Conservation (phyloP, 2,113 vertebrate genomes). For the Seriola quinqueradiata region DNA sequence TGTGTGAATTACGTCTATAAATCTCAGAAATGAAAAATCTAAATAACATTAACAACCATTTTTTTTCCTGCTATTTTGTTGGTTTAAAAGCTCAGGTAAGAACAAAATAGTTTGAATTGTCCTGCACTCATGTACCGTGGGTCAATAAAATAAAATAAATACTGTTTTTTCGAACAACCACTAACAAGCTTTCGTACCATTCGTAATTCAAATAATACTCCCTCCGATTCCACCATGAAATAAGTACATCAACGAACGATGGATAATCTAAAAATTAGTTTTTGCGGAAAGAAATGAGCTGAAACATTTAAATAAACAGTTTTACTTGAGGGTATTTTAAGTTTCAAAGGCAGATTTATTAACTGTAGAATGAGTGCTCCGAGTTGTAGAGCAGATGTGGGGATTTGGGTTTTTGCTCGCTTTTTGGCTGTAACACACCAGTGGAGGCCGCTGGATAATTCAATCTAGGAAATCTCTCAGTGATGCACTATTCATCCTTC, state of each 20-base stretch:
- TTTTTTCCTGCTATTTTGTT: background rate
- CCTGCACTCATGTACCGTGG: background rate
- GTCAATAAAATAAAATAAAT: too few species aligned
- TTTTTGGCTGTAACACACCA: conserved; percentile 44
- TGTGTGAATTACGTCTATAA: background rate
- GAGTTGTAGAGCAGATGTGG: conserved; percentile 48
- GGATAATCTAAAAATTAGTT: conserved; percentile 4
- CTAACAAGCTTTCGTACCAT: background rate
- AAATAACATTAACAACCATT: background rate
- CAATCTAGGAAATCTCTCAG: conserved; percentile 46
- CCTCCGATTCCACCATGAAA: conserved; percentile 7
- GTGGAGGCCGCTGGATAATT: conserved; percentile 30
- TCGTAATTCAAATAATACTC: background rate
- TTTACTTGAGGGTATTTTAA: conserved; percentile 41
- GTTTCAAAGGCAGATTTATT: conserved; percentile 68
- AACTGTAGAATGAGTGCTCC: conserved; percentile 43
- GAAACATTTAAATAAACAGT: conserved; percentile 43
- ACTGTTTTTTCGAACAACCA: background rate
- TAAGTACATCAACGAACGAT: background rate
- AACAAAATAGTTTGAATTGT: background rate
- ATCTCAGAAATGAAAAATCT: background rate
- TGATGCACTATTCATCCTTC: conserved; percentile 33
- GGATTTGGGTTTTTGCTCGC: conserved; percentile 41
- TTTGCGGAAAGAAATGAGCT: conserved; percentile 17
- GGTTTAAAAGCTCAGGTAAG: background rate